These are phyloP conservation scores for Thymelicus acteon DNA, from an alignment of 2,888 invertebrate species.

Conservation along the genomic window DNA sequence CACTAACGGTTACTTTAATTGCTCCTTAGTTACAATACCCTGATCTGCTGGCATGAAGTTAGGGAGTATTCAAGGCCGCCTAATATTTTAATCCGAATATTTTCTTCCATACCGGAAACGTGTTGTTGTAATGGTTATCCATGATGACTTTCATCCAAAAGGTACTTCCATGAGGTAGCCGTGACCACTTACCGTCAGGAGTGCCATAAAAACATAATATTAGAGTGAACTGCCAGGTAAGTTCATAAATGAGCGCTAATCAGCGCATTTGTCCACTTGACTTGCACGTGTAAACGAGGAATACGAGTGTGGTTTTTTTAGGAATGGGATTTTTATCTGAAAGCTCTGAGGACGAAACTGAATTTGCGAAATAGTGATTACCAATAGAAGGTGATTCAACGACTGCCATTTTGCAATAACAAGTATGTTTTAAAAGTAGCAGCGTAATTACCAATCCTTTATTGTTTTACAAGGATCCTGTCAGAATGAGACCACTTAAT, in stretches of 20 bases:
- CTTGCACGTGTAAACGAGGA: slow-evolving; percentile 1
- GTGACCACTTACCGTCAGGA: too few relatives aligned
- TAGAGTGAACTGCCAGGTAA: too few relatives aligned
- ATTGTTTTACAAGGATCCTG: neutral
- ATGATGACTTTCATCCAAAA: too few relatives aligned
- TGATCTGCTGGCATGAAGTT: too few relatives aligned
- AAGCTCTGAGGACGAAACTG: slow-evolving; percentile 5
- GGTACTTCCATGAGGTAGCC: too few relatives aligned
- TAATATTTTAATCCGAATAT: too few relatives aligned
- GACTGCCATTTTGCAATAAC: neutral
- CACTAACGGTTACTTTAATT: too few relatives aligned
- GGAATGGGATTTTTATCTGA: slow-evolving; percentile 11
- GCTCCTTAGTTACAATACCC: too few relatives aligned
- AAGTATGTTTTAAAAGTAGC: slow-evolving; percentile 2
- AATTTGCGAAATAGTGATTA: slow-evolving; percentile 1
- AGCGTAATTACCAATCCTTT: neutral
- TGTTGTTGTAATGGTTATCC: too few relatives aligned
- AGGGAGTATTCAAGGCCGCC: too few relatives aligned
- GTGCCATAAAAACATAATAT: too few relatives aligned
- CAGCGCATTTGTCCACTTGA: neutral
- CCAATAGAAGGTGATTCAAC: slow-evolving; percentile 9
- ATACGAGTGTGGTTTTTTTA: neutral
- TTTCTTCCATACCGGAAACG: too few relatives aligned
- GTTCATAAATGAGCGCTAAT: neutral
- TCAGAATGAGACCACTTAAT: neutral